Evolutionary conservation across 2,113 vertebrate species (phyloP), one percentile per base, ranked within the genome.

Genomic region (Leptocoma aspasia): DNA sequence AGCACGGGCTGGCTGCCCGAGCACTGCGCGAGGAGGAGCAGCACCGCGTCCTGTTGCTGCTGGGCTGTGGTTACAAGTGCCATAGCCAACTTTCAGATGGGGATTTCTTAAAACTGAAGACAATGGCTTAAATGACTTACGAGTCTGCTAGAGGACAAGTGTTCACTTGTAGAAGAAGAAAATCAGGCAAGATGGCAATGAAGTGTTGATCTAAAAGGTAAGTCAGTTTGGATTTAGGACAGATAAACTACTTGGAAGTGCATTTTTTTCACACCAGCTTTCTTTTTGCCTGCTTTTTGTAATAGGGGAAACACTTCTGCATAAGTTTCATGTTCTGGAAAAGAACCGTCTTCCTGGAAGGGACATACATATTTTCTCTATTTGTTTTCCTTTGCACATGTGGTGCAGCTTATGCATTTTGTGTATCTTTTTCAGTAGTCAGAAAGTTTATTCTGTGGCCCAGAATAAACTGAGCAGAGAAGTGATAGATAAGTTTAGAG

Each of bases 391-490:
- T 94, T 92, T 81, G 60, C 39, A 88, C 15, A 4, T 76, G 42
- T 76, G 87, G 37, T 54, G 37, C 59, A 66, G 60, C 47, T 77
- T 68, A 47, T 31, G 49, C 44, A 22, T 82, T 86, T 89, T 89
- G 41, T 83, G 47, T 47, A 37, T 60, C 72, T 86, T 77, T 75
- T 83, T 71, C 56, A 86, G 60, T 63, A 95, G 82, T 89, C 94
- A 95, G 63, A 89, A 94, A 78, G 49, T 57, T 92, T 87, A 69
- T 92, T 93, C 85, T 59, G 26, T 57, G 92, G 64, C 87, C 42
- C 92, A 54, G 78, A 76, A 86, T 90, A 95, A 97, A 90, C 65
- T 35, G 63, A 97, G 90, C 77, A 94, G 95, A 92, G 97, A 96
- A 95, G 45, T 22, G 50, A 86, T 50, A 95, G 94, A 80, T 47